These are phyloP conservation scores for Sebastes elongatus DNA, from an alignment of 2,797 vertebrate genomes.

Conservation along the genomic window DNA sequence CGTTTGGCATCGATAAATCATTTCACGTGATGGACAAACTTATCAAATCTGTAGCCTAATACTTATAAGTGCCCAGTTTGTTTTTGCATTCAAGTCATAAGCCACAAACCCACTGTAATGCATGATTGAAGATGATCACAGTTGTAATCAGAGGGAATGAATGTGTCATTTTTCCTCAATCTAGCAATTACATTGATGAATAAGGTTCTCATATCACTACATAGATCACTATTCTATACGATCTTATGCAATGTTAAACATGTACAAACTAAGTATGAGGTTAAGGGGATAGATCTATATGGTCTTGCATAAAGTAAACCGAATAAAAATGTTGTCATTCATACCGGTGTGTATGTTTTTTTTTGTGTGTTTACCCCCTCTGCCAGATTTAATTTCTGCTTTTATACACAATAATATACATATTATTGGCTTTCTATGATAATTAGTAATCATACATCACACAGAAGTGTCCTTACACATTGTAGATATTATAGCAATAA, in stretches of 20 bases:
- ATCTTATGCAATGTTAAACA: conserved; percentile 82
- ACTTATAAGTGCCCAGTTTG: conserved; percentile 76
- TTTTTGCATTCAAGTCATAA: conserved; percentile 68
- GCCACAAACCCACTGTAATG: conserved; percentile 77
- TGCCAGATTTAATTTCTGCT: neutral
- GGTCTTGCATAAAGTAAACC: conserved; percentile 74
- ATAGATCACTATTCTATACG: conserved; percentile 71
- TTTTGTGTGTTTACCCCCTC: neutral
- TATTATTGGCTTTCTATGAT: neutral
- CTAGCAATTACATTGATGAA: conserved; percentile 57
- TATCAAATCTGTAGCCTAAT: conserved; percentile 77
- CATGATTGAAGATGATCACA: conserved; percentile 74
- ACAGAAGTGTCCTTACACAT: neutral
- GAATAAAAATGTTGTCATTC: conserved; percentile 76
- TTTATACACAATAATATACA: neutral
- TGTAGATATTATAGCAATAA: neutral
- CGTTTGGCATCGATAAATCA: conserved; percentile 59
- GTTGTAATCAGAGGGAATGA: conserved; percentile 69
- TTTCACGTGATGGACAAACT: conserved; percentile 62
- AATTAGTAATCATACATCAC: neutral
- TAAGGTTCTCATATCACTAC: conserved; percentile 76
- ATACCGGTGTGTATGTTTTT: conserved; percentile 23
- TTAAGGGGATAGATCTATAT: conserved; percentile 72
- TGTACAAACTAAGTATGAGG: conserved; percentile 68
- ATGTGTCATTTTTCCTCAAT: conserved; percentile 66